phyloP scores from a whole-genome alignment of 2,888 invertebrate genomes.

The Heliconius sara region DNA sequence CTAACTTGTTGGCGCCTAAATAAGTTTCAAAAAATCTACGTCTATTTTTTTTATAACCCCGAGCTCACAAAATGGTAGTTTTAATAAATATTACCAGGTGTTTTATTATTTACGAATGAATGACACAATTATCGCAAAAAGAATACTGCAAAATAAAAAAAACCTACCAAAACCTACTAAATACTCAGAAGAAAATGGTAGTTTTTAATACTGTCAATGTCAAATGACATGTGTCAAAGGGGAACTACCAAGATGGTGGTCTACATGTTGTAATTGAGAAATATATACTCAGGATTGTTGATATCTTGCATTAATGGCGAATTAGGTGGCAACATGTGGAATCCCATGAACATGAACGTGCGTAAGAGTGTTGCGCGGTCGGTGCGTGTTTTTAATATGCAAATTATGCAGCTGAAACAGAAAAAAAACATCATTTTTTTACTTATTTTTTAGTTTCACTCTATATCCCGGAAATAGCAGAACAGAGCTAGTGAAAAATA shows the following conservation, averaged over 20 bases:
- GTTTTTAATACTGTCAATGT: constrained; percentile 28
- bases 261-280: constrained; percentile 80
- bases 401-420: constrained; percentile 82
- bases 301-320: constrained; percentile 84
- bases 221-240: not conserved
- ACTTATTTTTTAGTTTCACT: no score
- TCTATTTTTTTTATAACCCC: not conserved
- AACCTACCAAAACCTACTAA: constrained; percentile 26
- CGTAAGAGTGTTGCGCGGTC: constrained; percentile 95
- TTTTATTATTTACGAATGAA: not conserved
- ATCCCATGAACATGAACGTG: constrained; percentile 99
- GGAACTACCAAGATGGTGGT: constrained; percentile 53
- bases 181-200: constrained; percentile 40
- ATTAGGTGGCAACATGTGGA: constrained; percentile 92
- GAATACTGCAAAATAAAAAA: constrained; percentile 20
- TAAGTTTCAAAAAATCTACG: constrained; percentile 38
- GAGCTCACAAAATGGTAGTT: constrained; percentile 1
- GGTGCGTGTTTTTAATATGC: constrained; percentile 91
- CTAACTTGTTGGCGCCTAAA: constrained; percentile 59
- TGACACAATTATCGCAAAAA: not conserved
- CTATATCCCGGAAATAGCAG: no score
- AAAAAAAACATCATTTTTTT: not conserved
- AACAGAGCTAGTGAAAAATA: no score
- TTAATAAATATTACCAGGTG: not conserved
- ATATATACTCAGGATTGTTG: constrained; percentile 84